Base-by-base conservation (phyloP, 2,888 invertebrate species). In the Drosophila picticornis region DNA sequence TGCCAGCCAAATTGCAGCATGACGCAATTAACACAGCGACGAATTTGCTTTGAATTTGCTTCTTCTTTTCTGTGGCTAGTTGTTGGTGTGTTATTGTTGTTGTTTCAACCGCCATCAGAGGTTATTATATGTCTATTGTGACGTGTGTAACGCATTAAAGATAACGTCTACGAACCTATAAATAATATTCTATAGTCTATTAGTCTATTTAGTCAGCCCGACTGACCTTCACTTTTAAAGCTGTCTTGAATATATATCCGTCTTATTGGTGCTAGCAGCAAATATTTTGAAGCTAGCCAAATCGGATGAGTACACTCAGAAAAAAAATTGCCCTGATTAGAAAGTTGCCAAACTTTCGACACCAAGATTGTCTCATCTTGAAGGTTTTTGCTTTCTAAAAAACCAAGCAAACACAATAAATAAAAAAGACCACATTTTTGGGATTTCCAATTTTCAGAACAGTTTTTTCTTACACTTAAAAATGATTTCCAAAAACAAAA, bases 11-110 rank as follows among this genome's bases (percentile, higher is more conserved):
- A 85, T 88, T 90, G 88, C 90, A 90, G 73, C 80, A 86, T 86
- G 86, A 86, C 86, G 86, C 90, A 86, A 84, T 87, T 88, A 83
- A 85, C 86, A 82, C 86, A 64, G 56, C 80, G 64, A 60, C 75
- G 63, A 81, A 10, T 46, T 46, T 78, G 70, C 81, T 75, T 80
- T 65, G 69, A 83, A 62, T 66, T 77, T 57, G 68, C 48, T 55
- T 36, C 27, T 27, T 65, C 51, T 25, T 19, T 25, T 36, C 13
- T 27, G 60, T 34, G 5, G 4, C 34, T 4, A 19, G 25, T n/a
- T 36, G n/a, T 55, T 27, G 36, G 13, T 25, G 11, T 57, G 29
- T 40, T 13, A n/a, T 16, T 25, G 25, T n/a, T 13, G 48, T 48
- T 27, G 27, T n/a, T 16, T 16, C 16, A 46, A 46, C 46, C 46